A percentile compares a stretch with the other conserved stretches of the same genome.
These are phyloP conservation scores for Diuraphis noxia DNA, from an alignment of 1,140 invertebrate species.

Conservation along the genomic window DNA sequence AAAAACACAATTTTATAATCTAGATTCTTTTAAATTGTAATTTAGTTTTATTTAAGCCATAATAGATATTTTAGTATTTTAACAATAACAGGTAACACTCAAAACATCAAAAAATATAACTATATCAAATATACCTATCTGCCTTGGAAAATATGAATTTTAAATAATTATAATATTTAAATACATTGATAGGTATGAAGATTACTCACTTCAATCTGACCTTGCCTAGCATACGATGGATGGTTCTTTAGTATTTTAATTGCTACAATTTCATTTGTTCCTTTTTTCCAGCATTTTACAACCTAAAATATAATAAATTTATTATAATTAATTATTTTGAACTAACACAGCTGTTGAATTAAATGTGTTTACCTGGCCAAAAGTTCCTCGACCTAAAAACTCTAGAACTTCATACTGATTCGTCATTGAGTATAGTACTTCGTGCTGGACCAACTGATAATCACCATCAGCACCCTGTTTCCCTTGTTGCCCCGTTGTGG, in stretches of 20 bases:
- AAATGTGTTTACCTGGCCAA: slow-evolving; percentile 76
- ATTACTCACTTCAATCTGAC: slow-evolving; percentile 91
- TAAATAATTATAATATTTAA: background rate
- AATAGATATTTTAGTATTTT: no score
- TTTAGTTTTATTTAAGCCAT: no score
- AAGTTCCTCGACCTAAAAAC: slow-evolving; percentile 97
- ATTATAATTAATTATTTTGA: slow-evolving; percentile 18
- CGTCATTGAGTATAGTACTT: slow-evolving; percentile 89
- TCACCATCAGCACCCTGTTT: slow-evolving; percentile 78
- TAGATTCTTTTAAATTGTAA: no score
- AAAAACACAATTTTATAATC: no score
- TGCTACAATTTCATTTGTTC: slow-evolving; percentile 99
- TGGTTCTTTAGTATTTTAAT: slow-evolving; percentile 99
- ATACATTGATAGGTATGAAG: background rate
- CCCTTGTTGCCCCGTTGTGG: slow-evolving; percentile 61
- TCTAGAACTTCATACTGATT: slow-evolving; percentile 96
- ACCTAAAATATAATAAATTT: slow-evolving; percentile 66
- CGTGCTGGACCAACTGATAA: slow-evolving; percentile 97
- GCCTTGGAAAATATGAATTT: background rate
- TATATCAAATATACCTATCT: background rate
- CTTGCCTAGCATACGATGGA: slow-evolving; percentile 98
- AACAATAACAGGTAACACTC: no score
- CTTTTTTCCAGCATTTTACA: slow-evolving; percentile 99
- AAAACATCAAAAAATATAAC: no score
- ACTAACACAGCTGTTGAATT: background rate